Percentiles rank a stretch among this genome's conserved stretches.
Evolutionary conservation across 2,888 invertebrate genomes (phyloP).

Genomic region (Tetranychus piercei): DNA sequence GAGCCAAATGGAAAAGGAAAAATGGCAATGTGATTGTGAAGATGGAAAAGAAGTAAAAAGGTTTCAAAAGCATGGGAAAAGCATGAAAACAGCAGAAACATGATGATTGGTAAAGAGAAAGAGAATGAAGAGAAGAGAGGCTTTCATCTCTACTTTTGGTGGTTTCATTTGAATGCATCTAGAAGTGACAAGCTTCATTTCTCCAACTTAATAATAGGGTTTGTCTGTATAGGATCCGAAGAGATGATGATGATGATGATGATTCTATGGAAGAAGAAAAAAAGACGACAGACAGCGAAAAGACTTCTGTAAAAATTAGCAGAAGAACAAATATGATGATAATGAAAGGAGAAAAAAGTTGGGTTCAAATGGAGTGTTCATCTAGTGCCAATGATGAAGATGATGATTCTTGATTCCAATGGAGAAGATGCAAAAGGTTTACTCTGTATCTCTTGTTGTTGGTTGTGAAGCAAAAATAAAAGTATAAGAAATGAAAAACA

Average conservation of each 20-base stretch:
- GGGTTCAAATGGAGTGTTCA: neutral
- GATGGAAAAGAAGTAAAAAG: neutral
- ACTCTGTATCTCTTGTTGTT: neutral
- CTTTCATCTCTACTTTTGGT: slow-evolving; percentile 1
- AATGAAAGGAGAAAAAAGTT: neutral
- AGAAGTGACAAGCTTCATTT: slow-evolving; percentile 1
- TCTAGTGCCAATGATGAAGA: neutral
- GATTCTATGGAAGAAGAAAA: neutral
- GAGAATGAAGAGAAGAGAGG: neutral
- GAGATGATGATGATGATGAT: neutral
- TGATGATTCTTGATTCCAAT: neutral
- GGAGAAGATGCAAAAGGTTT: neutral
- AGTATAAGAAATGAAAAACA: neutral
- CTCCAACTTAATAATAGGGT: slow-evolving; percentile 1
- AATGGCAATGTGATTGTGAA: neutral
- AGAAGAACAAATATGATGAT: neutral
- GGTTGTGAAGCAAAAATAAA: no score
- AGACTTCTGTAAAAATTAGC: neutral
- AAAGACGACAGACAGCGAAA: neutral
- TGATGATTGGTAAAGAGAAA: neutral
- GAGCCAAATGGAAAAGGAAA: neutral
- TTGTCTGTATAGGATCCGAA: neutral
- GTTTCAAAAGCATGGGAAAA: neutral
- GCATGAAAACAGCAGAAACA: neutral
- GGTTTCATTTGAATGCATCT: neutral